Evolutionary conservation across 2,113 vertebrate species (phyloP), one percentile per base, ranked within the genome.

Genomic region (Anolis carolinensis): DNA sequence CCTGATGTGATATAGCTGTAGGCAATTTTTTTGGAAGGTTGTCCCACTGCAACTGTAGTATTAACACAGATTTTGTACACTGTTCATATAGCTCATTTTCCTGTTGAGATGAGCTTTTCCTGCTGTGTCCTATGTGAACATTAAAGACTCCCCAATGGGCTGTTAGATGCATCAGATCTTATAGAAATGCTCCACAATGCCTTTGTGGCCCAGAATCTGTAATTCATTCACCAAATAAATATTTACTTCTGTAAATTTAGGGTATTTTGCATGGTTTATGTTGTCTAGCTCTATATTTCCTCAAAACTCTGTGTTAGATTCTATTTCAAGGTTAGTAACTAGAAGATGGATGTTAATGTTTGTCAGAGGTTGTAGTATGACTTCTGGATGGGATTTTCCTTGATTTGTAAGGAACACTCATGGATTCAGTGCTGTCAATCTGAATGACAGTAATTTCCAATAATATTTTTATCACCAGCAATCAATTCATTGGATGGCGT

Each of bases 1-100:
- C 86, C 90, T 80, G 85, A 84, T 89, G 92, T 88, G 76, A 65
- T 93, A 88, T 85, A 83, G 88, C 93, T 90, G 85, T 85, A 92
- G 91, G 93, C 90, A 90, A 81, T 89, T 78, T 86, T 34, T 48
- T 79, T 90, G 67, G 83, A 85, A 91, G 79, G 89, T 2, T 44
- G 82, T 92, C 70, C 71, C 2, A n/a, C 48, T 59, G 72, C 67
- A 81, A 48, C 79, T 90, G 76, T 79, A 3, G 85, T 79, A 48
- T 0, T 1, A 79, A 71, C 32, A 0, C 67, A 79, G 71, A 81
- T 27, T 84, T 89, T 32, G n/a, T 79, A 91, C 63, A 85, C 80
- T 92, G 90, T 89, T 85, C 82, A 48, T 81, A 87, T 62, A 77
- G 91, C 71, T 68, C 13, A 1, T 87, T 87, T 84, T 14, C 50